Evolutionary conservation across 2,113 vertebrate species (phyloP).

Genomic region (Sclerurus mexicanus): DNA sequence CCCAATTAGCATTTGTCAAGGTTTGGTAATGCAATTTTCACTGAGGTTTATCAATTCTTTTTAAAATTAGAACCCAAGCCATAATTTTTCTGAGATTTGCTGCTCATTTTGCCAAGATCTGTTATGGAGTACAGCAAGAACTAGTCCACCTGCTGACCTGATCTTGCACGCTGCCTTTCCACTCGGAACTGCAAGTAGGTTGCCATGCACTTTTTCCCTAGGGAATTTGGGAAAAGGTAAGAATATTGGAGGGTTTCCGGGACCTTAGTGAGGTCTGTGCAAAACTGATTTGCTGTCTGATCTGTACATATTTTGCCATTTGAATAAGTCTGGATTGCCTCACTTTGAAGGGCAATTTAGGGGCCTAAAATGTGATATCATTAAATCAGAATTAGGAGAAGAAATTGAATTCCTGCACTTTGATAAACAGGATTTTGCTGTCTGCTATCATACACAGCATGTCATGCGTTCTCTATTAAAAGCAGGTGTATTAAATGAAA

Average conservation of each 20-base stretch:
- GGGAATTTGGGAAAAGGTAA: neutral
- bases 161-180: neutral
- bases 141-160: neutral
- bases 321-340: neutral
- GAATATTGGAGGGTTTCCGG: neutral
- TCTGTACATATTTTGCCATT: neutral
- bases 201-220: neutral
- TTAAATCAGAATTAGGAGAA: neutral
- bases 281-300: neutral
- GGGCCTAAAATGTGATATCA: neutral
- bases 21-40: neutral
- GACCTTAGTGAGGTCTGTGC: neutral
- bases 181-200: neutral
- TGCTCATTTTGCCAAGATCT: neutral
- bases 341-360: neutral
- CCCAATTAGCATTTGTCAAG: neutral
- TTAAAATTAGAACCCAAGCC: neutral
- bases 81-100: neutral
- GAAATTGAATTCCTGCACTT: neutral
- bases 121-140: neutral
- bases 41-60: neutral
- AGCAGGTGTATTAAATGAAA: neutral
- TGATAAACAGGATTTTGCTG: neutral
- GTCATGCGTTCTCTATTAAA: neutral
- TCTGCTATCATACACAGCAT: neutral